Conservation (phyloP, 2,888 invertebrate genomes). For the Pinctada fucata region DNA sequence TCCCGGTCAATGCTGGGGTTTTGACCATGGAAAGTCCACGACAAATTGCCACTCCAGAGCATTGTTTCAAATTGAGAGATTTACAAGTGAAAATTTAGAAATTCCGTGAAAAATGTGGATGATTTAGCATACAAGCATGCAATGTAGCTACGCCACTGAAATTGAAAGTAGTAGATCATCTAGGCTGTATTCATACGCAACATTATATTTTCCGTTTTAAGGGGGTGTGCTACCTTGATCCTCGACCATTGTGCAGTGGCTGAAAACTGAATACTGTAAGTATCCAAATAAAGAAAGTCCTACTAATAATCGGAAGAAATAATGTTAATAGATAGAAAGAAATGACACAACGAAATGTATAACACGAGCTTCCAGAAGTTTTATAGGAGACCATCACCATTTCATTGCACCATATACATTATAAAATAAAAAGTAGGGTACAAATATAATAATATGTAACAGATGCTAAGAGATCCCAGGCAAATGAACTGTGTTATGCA, state of each 20-base stretch:
- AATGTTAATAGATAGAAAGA: not conserved
- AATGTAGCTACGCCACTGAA: not conserved
- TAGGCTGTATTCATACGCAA: not conserved
- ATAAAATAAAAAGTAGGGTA: not conserved
- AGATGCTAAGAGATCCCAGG: conserved; percentile 7
- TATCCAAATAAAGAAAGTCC: not conserved
- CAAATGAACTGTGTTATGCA: conserved; percentile 18
- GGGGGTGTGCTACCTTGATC: not conserved
- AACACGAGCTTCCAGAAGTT: not conserved
- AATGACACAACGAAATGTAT: not conserved
- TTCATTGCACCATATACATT: not conserved
- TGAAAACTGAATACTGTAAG: not conserved
- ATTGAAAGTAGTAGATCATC: not conserved
- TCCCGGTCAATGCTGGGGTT: no score
- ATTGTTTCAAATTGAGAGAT: no score
- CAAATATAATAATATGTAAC: not conserved
- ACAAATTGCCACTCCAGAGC: no score
- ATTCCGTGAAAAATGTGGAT: no score
- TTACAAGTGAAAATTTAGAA: no score
- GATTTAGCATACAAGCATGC: no score
- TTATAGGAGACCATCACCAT: conserved; percentile 8
- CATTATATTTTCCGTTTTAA: no score
- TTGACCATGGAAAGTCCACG: no score
- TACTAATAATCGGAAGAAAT: not conserved
- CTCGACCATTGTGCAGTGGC: not conserved